phyloP scores from a whole-genome alignment of 2,888 invertebrate species.

The Leptinotarsa peninsularis region DNA sequence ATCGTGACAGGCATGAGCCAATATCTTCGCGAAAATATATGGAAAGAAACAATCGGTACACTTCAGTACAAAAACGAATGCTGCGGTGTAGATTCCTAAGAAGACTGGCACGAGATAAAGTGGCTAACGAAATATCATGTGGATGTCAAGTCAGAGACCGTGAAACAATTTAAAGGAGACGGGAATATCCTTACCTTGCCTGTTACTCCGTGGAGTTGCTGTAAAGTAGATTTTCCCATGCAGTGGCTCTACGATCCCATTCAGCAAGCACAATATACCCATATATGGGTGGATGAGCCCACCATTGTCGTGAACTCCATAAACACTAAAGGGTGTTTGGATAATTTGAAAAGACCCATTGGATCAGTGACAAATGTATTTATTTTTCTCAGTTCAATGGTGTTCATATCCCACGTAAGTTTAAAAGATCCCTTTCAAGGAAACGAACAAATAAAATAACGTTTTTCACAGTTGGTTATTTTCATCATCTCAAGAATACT shows the following conservation, averaged over 20 bases:
- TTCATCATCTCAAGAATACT: constrained; percentile 69
- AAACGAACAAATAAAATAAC: neutral
- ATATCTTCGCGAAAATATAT: constrained; percentile 70
- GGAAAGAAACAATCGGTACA: constrained; percentile 71
- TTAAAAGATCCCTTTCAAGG: neutral
- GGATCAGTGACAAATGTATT: constrained; percentile 48
- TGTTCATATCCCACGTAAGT: constrained; percentile 43
- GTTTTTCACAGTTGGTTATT: constrained; percentile 62
- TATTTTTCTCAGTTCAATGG: constrained; percentile 36
- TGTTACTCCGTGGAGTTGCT: constrained; percentile 73
- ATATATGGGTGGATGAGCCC: constrained; percentile 62
- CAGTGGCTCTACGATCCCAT: constrained; percentile 75
- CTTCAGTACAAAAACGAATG: constrained; percentile 71
- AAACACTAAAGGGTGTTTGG: constrained; percentile 63
- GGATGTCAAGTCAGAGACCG: constrained; percentile 52
- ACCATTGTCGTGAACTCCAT: constrained; percentile 59
- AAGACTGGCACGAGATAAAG: constrained; percentile 72
- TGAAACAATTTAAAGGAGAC: constrained; percentile 53
- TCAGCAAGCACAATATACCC: constrained; percentile 65
- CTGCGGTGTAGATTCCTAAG: constrained; percentile 70
- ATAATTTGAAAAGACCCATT: constrained; percentile 58
- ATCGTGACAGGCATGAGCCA: constrained; percentile 70
- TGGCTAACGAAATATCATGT: constrained; percentile 71
- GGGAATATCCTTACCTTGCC: constrained; percentile 58
- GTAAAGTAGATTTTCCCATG: constrained; percentile 70